Conservation (phyloP, 2,888 invertebrate genomes). For the Julus scandinavius region DNA sequence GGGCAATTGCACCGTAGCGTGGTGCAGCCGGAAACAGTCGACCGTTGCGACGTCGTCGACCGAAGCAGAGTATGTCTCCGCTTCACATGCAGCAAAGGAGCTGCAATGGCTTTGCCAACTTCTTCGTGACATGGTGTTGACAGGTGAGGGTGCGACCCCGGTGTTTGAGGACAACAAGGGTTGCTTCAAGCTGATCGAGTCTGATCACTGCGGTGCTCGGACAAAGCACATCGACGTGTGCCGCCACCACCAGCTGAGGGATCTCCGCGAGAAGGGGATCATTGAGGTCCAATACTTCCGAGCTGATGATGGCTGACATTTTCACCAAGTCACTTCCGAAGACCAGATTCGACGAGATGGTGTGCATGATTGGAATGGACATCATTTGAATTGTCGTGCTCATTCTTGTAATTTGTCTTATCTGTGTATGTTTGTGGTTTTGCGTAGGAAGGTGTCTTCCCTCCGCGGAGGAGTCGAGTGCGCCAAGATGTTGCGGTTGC, state of each 20-base stretch:
- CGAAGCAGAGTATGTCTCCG: background rate
- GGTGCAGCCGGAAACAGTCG: background rate
- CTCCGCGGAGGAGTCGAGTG: too few relatives aligned
- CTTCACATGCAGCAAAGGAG: background rate
- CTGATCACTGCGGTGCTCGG: background rate
- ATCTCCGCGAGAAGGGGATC: background rate
- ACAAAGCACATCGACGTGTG: background rate
- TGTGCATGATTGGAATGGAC: too few relatives aligned
- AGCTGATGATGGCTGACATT: background rate
- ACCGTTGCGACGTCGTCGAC: background rate
- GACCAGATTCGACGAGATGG: too few relatives aligned
- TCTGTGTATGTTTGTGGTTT: too few relatives aligned
- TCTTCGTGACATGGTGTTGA: background rate
- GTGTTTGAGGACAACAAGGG: background rate
- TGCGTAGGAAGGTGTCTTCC: too few relatives aligned
- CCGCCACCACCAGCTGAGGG: background rate
- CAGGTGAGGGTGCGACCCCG: too few relatives aligned
- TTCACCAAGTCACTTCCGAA: background rate
- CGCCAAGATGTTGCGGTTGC: too few relatives aligned
- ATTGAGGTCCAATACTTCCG: background rate
- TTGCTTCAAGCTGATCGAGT: background rate
- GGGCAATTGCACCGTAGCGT: background rate
- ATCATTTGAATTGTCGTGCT: too few relatives aligned
- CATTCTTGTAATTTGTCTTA: too few relatives aligned
- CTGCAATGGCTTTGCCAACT: background rate